A percentile compares a stretch with the other conserved stretches of the same genome.
phyloP scores from a whole-genome alignment of 2,113 vertebrate genomes.

The Tenebrosternarchus preto region DNA sequence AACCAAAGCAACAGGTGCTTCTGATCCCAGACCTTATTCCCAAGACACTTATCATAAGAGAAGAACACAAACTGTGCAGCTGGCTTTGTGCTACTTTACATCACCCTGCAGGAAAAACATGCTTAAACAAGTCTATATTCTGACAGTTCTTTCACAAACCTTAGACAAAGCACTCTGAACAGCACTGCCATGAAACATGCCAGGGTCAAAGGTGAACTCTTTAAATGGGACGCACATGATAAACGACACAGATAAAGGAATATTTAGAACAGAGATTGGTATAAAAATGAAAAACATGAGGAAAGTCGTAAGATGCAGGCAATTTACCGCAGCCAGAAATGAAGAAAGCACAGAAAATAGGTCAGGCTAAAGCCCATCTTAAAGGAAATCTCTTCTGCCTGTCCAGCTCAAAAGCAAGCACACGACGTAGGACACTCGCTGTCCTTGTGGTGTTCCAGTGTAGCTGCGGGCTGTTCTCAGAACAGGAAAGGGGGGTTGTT shows the following conservation, averaged over 20 bases:
- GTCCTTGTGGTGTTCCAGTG: constrained; percentile 2
- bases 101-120: not conserved
- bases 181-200: not conserved
- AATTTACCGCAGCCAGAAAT: not conserved
- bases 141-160: not conserved
- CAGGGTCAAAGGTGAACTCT: not conserved
- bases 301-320: not conserved
- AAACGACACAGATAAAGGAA: not conserved
- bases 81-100: not conserved
- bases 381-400: not conserved
- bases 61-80: not conserved
- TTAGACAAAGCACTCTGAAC: not conserved
- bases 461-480: constrained; percentile 24
- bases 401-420: not conserved
- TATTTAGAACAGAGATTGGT: not conserved
- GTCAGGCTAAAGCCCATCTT: too few relatives aligned
- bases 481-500: not conserved
- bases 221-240: not conserved
- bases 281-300: not conserved
- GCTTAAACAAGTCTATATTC: not conserved
- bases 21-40: not conserved
- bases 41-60: not conserved
- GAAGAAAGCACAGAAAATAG: not conserved
- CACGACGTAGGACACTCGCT: constrained; percentile 11
- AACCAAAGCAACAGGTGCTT: constrained; percentile 36